Conservation (phyloP, 2,113 vertebrate genomes). For the Balaeniceps rex region DNA sequence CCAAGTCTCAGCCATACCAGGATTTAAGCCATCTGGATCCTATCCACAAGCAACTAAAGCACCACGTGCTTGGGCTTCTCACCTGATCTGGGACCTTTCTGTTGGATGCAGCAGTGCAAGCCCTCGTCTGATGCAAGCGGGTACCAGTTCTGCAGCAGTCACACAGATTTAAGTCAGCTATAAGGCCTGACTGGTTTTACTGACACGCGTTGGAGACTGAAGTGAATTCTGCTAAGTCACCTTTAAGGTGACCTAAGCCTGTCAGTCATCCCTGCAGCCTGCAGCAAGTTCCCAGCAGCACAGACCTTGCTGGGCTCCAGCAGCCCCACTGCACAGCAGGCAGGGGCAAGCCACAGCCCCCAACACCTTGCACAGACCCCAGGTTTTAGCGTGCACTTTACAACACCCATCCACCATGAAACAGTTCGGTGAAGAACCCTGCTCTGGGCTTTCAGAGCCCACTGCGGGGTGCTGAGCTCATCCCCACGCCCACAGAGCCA, state of each 20-base stretch:
- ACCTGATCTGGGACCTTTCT: background rate
- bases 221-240: background rate
- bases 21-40: background rate
- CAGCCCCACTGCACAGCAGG: background rate
- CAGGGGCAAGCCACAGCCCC: accelerated
- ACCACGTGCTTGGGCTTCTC: background rate
- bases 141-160: background rate
- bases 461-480: background rate
- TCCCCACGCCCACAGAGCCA: background rate
- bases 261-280: background rate
- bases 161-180: background rate
- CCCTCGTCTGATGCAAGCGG: accelerated
- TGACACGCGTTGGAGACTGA: background rate
- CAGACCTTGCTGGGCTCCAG: background rate
- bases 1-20: background rate
- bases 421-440: background rate
- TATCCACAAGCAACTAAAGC: background rate
- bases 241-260: too few relatives aligned
- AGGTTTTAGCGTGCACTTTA: background rate
- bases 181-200: background rate
- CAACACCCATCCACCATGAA: background rate
- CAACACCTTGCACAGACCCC: background rate
- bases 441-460: background rate
- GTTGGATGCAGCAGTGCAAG: background rate
- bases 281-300: background rate